Conservation (phyloP, 2,888 invertebrate species). For the Busseola fusca region DNA sequence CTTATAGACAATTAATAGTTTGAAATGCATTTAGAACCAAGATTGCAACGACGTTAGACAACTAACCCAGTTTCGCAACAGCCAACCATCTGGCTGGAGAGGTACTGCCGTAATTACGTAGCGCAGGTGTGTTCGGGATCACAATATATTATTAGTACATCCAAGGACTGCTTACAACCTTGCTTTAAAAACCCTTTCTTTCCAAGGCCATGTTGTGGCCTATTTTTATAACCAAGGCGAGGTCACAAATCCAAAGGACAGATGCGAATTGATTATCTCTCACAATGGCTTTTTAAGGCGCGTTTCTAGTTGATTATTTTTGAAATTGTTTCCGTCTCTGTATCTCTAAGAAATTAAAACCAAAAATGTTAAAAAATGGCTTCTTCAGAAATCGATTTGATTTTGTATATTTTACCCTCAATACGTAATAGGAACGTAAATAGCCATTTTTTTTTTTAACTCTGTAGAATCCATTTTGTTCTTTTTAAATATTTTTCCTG, state of each 20-base stretch:
- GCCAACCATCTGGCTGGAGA: neutral
- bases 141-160: slow-evolving; percentile 20
- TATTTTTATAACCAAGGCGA: slow-evolving; percentile 42
- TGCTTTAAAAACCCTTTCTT: slow-evolving; percentile 31
- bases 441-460: neutral
- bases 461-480: neutral
- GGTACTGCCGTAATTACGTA: slow-evolving; percentile 3
- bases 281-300: slow-evolving; percentile 7
- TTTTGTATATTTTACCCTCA: neutral
- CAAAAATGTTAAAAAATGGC: neutral
- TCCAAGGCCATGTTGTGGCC: slow-evolving; percentile 24
- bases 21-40: neutral
- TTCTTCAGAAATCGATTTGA: neutral
- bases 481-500: neutral
- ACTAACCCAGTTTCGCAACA: neutral
- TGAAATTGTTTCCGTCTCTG: neutral
- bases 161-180: slow-evolving; percentile 25
- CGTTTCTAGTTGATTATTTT: slow-evolving; percentile 5
- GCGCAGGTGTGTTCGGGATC: slow-evolving; percentile 16
- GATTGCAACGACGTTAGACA: neutral
- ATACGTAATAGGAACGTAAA: neutral
- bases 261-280: slow-evolving; percentile 26
- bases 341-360: neutral
- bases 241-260: slow-evolving; percentile 12
- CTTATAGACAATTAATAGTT: neutral